Evolutionary conservation across 2,113 vertebrate genomes (phyloP).

Genomic region (Dinomys branickii): DNA sequence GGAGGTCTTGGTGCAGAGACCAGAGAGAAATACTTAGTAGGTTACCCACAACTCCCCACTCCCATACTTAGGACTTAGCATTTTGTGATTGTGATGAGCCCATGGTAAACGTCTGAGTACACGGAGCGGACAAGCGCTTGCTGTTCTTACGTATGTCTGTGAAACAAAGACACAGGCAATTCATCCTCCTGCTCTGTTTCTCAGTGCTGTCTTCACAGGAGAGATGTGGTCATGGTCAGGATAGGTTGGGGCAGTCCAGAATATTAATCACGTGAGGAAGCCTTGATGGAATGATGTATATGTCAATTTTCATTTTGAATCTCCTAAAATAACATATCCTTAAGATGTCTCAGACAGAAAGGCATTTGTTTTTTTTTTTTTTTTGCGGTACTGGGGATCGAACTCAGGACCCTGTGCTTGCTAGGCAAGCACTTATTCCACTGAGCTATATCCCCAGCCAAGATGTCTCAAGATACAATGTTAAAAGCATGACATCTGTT

Average conservation of each 20-base stretch:
- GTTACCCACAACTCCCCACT: not conserved
- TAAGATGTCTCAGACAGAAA: constrained; percentile 52
- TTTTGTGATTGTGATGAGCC: not conserved
- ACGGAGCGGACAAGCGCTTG: not conserved
- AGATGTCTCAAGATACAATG: constrained; percentile 25
- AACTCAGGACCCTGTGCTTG: too few relatives aligned
- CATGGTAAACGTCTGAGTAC: not conserved
- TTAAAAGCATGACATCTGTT: not conserved
- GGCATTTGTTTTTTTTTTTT: too few relatives aligned
- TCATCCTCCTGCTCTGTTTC: not conserved
- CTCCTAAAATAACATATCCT: constrained; percentile 10
- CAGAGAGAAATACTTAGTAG: not conserved
- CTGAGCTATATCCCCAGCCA: too few relatives aligned
- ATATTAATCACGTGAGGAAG: not conserved
- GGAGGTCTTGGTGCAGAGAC: constrained; percentile 33
- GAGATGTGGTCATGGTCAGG: not conserved
- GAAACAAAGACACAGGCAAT: not conserved
- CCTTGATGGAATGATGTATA: not conserved
- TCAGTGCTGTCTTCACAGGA: not conserved
- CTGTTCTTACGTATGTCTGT: not conserved
- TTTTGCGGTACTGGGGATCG: too few relatives aligned
- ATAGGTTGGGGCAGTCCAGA: not conserved
- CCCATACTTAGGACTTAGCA: not conserved
- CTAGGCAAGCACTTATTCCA: too few relatives aligned
- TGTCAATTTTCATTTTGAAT: constrained; percentile 18